phyloP scores from a whole-genome alignment of 2,888 invertebrate species.

The Branchinecta sandiegonensis region DNA sequence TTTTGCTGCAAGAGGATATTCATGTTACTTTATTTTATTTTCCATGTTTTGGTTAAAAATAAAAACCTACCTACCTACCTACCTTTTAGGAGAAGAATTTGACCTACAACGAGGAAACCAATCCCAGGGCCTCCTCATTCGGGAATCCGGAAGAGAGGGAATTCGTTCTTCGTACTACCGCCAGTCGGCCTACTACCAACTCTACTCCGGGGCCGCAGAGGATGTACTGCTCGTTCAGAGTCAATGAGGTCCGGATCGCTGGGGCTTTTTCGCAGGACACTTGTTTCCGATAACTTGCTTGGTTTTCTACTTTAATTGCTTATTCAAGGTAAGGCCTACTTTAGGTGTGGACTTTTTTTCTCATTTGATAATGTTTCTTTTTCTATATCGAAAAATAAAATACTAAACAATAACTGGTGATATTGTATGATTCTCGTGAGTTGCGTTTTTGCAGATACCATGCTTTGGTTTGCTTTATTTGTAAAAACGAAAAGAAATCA shows the following conservation, averaged over 20 bases:
- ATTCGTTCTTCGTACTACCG: conserved; percentile 47
- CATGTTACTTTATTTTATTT: too few relatives aligned
- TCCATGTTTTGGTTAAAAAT: too few relatives aligned
- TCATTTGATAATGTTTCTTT: too few relatives aligned
- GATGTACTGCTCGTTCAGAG: conserved; percentile 51
- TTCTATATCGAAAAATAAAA: too few relatives aligned
- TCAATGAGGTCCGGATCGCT: conserved; percentile 52
- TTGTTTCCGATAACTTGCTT: conserved; percentile 40
- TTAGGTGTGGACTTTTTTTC: too few relatives aligned
- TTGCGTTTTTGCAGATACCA: too few relatives aligned
- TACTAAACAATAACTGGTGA: too few relatives aligned
- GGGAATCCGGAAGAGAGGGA: conserved; percentile 46
- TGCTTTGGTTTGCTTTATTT: too few relatives aligned
- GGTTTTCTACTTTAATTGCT: conserved; percentile 2
- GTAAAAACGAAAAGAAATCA: too few relatives aligned
- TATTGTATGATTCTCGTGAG: too few relatives aligned
- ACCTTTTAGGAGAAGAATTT: conserved; percentile 31
- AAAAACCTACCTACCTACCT: too few relatives aligned
- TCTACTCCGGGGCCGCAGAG: conserved; percentile 49
- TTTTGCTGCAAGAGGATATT: too few relatives aligned
- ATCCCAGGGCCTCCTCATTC: conserved; percentile 31
- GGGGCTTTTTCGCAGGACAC: conserved; percentile 68
- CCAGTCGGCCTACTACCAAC: conserved; percentile 45
- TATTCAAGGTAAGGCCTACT: not conserved
- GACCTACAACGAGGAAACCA: conserved; percentile 27